Evolutionary conservation across 1,140 invertebrate species (phyloP), one percentile per base, ranked within the genome.

Genomic region (Trichonephila inaurata): DNA sequence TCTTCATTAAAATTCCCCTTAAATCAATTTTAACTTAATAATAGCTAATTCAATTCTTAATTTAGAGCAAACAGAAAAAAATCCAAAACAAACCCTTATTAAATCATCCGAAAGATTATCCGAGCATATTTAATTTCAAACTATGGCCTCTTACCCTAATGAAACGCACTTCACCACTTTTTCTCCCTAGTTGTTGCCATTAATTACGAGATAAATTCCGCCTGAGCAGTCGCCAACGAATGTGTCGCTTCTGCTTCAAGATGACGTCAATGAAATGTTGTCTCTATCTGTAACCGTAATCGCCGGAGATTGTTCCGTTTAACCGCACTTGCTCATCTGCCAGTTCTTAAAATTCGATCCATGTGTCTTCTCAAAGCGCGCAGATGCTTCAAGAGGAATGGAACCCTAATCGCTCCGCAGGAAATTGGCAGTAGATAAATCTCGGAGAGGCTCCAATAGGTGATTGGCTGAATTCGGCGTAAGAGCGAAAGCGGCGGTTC

Each of bases 301-400:
- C 69, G 69, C 28, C 69, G 69, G 69, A 69, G 69, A 77, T 77
- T 77, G 69, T 77, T 40, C 28, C 69, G 69, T 77, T 77, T 77
- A 77, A 77, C 69, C 69, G 69, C 69, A 77, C 66, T 24, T 24
- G 66, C 66, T 69, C 66, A 69, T 69, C 69, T 40, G 69, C 69
- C 69, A 77, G 69, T 77, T 77, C 69, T 77, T 77, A 77, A 33
- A 77, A 77, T 33, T 77, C 69, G 69, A 77, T 77, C 69, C 14
- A 77, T 77, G 69, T 77, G 69, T 77, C 69, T 77, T 28, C 14
- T 16, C 69, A 10, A 28, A 77, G n/a, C n/a, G n/a, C n/a, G 69
- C 12, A 33, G 28, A 77, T 77, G 69, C 69, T 77, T 33, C 6
- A 19, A 40, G 33, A 77, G 69, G 69, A 77, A 77, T 77, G 69